Evolutionary conservation across 92 coral and sea anemone genomes (phyloP).

Genomic region (Heteractis magnifica): DNA sequence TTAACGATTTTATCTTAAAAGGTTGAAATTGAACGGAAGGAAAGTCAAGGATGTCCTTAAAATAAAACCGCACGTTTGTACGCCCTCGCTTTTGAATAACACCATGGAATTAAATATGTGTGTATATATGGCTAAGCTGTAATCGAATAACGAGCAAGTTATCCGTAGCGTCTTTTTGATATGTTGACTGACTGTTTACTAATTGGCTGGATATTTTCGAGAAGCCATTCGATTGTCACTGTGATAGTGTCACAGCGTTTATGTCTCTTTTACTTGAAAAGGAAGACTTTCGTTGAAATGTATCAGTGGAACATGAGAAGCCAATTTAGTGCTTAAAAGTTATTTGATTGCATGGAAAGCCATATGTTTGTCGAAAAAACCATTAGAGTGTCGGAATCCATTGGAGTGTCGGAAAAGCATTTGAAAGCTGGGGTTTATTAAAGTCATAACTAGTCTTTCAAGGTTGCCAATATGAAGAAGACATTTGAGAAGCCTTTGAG

Average conservation of each 20-base stretch:
- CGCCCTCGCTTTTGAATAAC: not conserved
- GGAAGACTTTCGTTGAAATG: not conserved
- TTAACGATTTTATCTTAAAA: conserved; percentile 4
- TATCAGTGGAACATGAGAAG: not conserved
- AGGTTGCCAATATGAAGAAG: not conserved
- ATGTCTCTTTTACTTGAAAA: not conserved
- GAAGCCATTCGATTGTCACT: conserved; percentile 5
- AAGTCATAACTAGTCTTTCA: not conserved
- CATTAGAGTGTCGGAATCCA: not conserved
- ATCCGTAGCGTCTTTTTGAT: not conserved
- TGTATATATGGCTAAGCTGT: not conserved
- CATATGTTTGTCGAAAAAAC: not conserved
- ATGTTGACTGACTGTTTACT: conserved; percentile 1
- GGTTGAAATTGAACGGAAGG: not conserved
- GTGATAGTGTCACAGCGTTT: not conserved
- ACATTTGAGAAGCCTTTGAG: not conserved
- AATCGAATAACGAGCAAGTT: not conserved
- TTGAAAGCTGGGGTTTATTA: not conserved
- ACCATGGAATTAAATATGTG: not conserved
- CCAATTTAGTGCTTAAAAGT: not conserved
- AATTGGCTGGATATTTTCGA: not conserved
- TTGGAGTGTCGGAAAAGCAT: not conserved
- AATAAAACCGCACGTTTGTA: not conserved
- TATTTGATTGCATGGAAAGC: not conserved
- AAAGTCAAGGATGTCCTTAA: conserved; percentile 8